These are phyloP conservation scores for Lagria hirta DNA, from an alignment of 2,888 invertebrate genomes.

Conservation along the genomic window DNA sequence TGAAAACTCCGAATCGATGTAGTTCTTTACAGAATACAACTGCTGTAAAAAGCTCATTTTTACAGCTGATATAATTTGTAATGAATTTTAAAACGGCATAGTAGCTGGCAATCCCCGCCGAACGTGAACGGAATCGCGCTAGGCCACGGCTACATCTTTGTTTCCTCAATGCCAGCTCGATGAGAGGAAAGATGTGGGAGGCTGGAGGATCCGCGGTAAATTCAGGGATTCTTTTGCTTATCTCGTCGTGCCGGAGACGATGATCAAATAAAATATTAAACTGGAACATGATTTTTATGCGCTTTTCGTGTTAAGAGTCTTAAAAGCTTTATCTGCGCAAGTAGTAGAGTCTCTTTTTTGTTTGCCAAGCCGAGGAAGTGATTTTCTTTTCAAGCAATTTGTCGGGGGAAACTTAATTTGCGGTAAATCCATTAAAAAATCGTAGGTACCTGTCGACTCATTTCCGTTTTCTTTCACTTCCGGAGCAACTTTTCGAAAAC, in stretches of 20 bases:
- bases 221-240: conserved; percentile 47
- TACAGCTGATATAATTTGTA: conserved; percentile 55
- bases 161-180: neutral
- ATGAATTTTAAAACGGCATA: conserved; percentile 54
- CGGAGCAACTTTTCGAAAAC: too few relatives aligned
- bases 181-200: conserved; percentile 16
- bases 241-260: conserved; percentile 48
- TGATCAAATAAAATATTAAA: conserved; percentile 56
- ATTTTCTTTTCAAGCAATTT: conserved; percentile 31
- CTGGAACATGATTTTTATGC: conserved; percentile 54
- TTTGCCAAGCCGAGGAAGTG: conserved; percentile 36
- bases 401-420: conserved; percentile 30
- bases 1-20: too few relatives aligned
- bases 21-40: too few relatives aligned
- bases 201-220: conserved; percentile 23
- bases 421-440: conserved; percentile 26
- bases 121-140: conserved; percentile 52
- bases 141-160: conserved; percentile 27
- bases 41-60: conserved; percentile 48
- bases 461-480: neutral
- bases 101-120: conserved; percentile 52
- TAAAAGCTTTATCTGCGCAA: conserved; percentile 46
- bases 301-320: conserved; percentile 52
- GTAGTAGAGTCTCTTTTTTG: conserved; percentile 36
- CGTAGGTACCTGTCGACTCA: neutral